These are phyloP conservation scores for Cyclophora punctaria DNA, from an alignment of 2,888 invertebrate species.

Conservation along the genomic window DNA sequence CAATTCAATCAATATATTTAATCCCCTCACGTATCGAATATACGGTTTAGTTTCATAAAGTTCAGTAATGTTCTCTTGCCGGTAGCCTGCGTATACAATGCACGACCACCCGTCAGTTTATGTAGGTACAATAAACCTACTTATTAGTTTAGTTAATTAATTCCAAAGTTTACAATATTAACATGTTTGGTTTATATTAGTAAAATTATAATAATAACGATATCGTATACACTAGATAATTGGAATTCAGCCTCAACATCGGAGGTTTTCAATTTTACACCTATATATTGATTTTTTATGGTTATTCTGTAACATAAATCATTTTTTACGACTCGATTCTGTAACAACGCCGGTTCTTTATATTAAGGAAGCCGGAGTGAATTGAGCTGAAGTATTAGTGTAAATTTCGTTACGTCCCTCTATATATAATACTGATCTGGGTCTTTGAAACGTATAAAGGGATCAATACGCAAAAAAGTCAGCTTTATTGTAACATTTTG, in stretches of 20 bases:
- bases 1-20: too few species aligned
- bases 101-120: too few species aligned
- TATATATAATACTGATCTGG: slow-evolving; percentile 1
- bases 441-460: too few species aligned
- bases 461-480: too few species aligned
- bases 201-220: background rate
- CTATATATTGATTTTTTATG: slow-evolving; percentile 51
- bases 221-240: slow-evolving; percentile 4
- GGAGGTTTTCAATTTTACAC: slow-evolving; percentile 33
- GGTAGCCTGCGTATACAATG: too few species aligned
- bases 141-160: background rate
- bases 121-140: background rate
- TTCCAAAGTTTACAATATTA: background rate
- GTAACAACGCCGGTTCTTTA: slow-evolving; percentile 27
- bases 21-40: background rate
- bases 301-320: slow-evolving; percentile 42
- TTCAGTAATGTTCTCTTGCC: too few species aligned
- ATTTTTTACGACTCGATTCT: slow-evolving; percentile 37
- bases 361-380: slow-evolving; percentile 16
- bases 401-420: slow-evolving; percentile 7
- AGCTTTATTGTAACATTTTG: too few species aligned
- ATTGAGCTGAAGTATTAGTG: slow-evolving; percentile 4
- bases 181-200: background rate
- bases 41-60: background rate
- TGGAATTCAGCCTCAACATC: slow-evolving; percentile 13